phyloP scores from a whole-genome alignment of 2,888 invertebrate genomes.

The Eupsilia transversa region DNA sequence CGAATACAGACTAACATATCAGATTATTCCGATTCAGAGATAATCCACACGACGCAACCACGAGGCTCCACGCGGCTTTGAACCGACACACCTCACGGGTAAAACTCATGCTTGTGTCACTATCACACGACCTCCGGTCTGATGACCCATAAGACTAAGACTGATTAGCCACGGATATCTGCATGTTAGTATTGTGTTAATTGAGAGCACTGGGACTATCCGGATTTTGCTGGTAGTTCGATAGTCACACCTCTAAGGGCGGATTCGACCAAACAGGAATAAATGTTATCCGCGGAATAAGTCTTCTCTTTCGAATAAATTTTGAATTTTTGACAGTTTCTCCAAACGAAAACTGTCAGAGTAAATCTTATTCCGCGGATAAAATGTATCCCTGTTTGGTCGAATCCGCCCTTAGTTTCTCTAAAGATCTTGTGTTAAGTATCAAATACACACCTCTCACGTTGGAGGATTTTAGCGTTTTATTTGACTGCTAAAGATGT shows the following conservation, averaged over 20 bases:
- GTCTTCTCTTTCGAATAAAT: no score
- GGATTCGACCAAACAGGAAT: no score
- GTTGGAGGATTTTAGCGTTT: no score
- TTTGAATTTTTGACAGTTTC: no score
- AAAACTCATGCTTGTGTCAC: conserved; percentile 57
- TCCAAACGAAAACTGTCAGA: no score
- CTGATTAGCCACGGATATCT: conserved; percentile 63
- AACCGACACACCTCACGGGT: conserved; percentile 60
- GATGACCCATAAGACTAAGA: conserved; percentile 72
- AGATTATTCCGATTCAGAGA: conserved; percentile 8
- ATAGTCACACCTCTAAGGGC: conserved; percentile 26
- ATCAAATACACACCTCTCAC: no score
- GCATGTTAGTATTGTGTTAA: conserved; percentile 29
- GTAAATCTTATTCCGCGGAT: no score
- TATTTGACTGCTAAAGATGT: neutral
- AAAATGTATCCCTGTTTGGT: no score
- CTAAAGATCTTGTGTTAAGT: no score
- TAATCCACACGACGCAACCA: conserved; percentile 43
- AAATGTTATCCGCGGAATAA: no score
- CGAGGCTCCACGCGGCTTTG: conserved; percentile 17
- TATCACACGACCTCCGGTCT: conserved; percentile 64
- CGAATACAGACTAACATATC: neutral
- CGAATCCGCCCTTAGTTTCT: no score
- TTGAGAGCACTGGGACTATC: conserved; percentile 31
- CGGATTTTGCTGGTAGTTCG: conserved; percentile 23